phyloP scores from a whole-genome alignment of 2,797 vertebrate genomes.

The Melanotaenia maccullochi region DNA sequence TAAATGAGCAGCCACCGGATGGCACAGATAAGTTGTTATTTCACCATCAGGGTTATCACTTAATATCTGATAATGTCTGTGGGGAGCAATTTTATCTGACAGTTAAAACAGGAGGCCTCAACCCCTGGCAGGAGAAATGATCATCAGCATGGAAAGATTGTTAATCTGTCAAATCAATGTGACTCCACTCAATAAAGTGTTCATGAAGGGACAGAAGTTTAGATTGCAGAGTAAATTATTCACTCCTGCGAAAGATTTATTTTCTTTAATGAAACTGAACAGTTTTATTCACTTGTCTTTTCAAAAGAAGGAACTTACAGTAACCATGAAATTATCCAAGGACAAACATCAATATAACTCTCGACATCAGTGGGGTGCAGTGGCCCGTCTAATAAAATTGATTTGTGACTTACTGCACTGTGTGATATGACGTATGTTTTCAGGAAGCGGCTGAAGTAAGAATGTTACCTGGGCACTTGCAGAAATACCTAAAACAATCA shows the following conservation, averaged over 20 bases:
- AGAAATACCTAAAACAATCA: constrained; percentile 25
- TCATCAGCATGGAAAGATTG: constrained; percentile 64
- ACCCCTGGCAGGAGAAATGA: constrained; percentile 59
- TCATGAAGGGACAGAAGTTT: constrained; percentile 54
- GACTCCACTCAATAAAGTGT: constrained; percentile 69
- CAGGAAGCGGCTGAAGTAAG: constrained; percentile 8
- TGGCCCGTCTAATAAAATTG: background rate
- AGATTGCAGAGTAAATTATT: constrained; percentile 49
- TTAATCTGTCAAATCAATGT: constrained; percentile 76
- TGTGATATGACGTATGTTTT: background rate
- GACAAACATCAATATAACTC: background rate
- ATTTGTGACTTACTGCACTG: background rate
- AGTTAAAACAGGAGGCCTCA: constrained; percentile 67
- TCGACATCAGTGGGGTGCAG: background rate
- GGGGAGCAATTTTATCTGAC: constrained; percentile 67
- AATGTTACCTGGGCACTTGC: constrained; percentile 31
- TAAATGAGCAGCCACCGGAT: constrained; percentile 68
- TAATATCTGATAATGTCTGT: constrained; percentile 74
- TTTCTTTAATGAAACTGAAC: constrained; percentile 36
- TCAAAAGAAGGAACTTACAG: background rate
- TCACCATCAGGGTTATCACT: constrained; percentile 77
- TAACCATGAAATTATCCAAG: background rate
- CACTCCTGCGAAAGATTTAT: constrained; percentile 23
- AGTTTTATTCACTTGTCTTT: background rate
- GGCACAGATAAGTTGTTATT: constrained; percentile 73